Base-by-base conservation (phyloP, 2,888 invertebrate genomes). In the Scaptomyza flava region DNA sequence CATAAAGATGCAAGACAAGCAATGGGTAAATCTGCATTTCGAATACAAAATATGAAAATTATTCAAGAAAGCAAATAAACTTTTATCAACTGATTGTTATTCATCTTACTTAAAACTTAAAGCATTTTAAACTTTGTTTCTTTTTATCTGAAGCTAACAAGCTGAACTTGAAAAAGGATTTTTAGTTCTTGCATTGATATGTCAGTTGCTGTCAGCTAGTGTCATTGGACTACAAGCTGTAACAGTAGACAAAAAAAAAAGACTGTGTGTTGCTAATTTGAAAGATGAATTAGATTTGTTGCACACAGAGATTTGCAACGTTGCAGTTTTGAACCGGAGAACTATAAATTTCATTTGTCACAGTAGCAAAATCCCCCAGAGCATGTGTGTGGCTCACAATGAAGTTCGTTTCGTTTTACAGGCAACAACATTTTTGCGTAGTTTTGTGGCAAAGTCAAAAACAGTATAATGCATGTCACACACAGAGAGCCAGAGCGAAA, bases 271-370 rank as follows among this genome's bases (percentile, higher is more conserved):
- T 78, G 82, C 85, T 85, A 83, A 83, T 83, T 80, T 78, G 83
- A 82, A 85, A 72, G 78, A 83, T 85, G 80, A 82, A 80, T 82
- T 83, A 85, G 83, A 83, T 85, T 78, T 82, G 58, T 69, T 31
- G 65, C 65, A 66, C 63, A 60, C 68, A 59, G 72, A 84, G 82
- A 85, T 78, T 84, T 78, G 85, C 80, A 68, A 60, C 65, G 73
- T 54, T 82, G 82, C 82, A 78, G 78, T 73, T 82, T 56, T 65
- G 79, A 74, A 68, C 79, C 69, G 73, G 65, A 72, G 76, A 66
- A 74, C 82, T 76, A 83, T 83, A 83, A 83, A 85, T 83, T 83
- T 85, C 83, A 85, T 83, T 83, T 83, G 85, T 83, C 82, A 85
- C 72, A 82, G 70, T 54, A 66, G 65, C 76, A 76, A 85, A 85